phyloP scores from a whole-genome alignment of 2,797 vertebrate species.

The Leptoclinus maculatus region DNA sequence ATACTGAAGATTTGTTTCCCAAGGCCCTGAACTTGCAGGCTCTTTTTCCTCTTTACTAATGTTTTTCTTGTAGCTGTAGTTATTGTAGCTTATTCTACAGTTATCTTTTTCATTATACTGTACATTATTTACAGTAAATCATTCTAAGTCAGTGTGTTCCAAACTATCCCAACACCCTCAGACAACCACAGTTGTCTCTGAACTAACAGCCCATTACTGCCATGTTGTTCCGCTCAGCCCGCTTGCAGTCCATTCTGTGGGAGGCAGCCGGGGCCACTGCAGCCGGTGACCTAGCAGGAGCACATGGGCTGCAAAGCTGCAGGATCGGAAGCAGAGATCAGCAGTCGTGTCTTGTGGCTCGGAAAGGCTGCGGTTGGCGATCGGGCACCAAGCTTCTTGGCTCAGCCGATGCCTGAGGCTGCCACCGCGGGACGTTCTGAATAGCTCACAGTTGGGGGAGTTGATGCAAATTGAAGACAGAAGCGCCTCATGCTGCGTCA shows the following conservation, averaged over 20 bases:
- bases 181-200: constrained; percentile 16
- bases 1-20: neutral
- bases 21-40: fast-evolving
- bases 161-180: constrained; percentile 3
- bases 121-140: neutral
- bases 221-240: constrained; percentile 36
- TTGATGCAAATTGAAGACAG: constrained; percentile 30
- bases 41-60: neutral
- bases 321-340: constrained; percentile 29
- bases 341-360: constrained; percentile 46
- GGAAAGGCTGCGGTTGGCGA: constrained; percentile 20
- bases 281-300: constrained; percentile 35
- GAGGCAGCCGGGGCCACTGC: constrained; percentile 18
- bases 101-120: neutral
- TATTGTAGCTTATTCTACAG: neutral
- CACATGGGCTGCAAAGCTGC: constrained; percentile 19
- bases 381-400: constrained; percentile 15
- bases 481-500: constrained; percentile 13
- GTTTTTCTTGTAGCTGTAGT: neutral
- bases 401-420: constrained; percentile 16
- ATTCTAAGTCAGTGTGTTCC: neutral
- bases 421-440: constrained; percentile 7
- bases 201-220: constrained; percentile 31
- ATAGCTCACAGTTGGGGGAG: constrained; percentile 22
- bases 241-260: constrained; percentile 40